phyloP scores from a whole-genome alignment of 2,888 invertebrate genomes.

The Tholera decimalis region DNA sequence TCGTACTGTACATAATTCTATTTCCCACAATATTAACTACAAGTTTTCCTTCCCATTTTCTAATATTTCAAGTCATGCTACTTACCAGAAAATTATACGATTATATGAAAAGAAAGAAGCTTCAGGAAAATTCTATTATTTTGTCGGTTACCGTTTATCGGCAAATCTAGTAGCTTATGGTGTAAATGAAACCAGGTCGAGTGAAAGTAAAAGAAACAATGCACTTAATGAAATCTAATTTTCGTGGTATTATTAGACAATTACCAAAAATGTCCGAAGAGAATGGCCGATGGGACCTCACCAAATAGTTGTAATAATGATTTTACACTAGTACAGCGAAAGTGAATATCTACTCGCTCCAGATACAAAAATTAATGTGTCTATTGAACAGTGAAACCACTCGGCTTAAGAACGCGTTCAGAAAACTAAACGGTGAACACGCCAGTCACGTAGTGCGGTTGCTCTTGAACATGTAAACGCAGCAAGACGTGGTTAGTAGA shows the following conservation, averaged over 20 bases:
- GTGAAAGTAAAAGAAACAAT: constrained; percentile 64
- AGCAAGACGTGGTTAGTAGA: constrained; percentile 64
- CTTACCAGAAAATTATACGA: constrained; percentile 15
- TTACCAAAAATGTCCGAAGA: constrained; percentile 51
- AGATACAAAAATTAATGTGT: constrained; percentile 82
- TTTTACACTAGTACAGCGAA: constrained; percentile 74
- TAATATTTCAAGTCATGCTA: constrained; percentile 67
- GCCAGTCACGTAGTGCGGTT: constrained; percentile 45
- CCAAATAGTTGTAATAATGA: constrained; percentile 60
- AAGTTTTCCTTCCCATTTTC: constrained; percentile 81
- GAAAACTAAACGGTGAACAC: constrained; percentile 74
- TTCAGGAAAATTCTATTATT: neutral
- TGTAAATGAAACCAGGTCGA: constrained; percentile 45
- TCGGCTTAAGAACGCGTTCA: constrained; percentile 73
- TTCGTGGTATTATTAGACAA: constrained; percentile 47
- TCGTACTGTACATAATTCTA: constrained; percentile 72
- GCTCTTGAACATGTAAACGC: constrained; percentile 67
- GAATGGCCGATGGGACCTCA: constrained; percentile 44
- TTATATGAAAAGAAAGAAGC: constrained; percentile 8
- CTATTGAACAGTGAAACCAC: constrained; percentile 85
- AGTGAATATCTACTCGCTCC: constrained; percentile 79
- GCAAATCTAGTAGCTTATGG: constrained; percentile 19
- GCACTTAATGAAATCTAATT: constrained; percentile 37
- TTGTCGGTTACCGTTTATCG: constrained; percentile 7
- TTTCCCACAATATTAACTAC: constrained; percentile 65